Conservation (phyloP, 2,113 vertebrate genomes). For the Sisor rabdophorus region DNA sequence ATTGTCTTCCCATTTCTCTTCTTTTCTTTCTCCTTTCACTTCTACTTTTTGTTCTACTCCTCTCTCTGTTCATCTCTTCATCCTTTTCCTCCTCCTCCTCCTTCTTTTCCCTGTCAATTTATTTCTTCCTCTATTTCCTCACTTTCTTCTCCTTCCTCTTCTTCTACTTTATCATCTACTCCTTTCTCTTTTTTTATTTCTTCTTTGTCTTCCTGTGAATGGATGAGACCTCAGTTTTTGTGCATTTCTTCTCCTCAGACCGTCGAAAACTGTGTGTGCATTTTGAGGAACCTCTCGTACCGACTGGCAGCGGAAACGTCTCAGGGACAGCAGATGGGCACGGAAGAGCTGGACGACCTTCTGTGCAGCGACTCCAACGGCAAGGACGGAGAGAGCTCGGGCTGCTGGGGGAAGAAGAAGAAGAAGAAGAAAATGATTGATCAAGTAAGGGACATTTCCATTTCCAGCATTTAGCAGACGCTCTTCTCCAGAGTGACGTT, state of each 20-base stretch:
- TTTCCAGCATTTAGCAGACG: too few species aligned
- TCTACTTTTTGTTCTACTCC: too few species aligned
- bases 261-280: conserved; percentile 99
- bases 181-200: too few species aligned
- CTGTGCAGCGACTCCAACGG: conserved; percentile 89
- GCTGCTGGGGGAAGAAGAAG: conserved; percentile 99
- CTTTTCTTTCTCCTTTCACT: too few species aligned
- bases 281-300: conserved; percentile 98
- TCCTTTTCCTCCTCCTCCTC: too few species aligned
- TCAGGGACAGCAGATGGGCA: conserved; percentile 97
- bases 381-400: conserved; percentile 90
- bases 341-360: conserved; percentile 93
- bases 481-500: too few species aligned
- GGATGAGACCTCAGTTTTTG: neutral
- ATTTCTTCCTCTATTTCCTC: too few species aligned
- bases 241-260: conserved; percentile 69
- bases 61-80: too few species aligned
- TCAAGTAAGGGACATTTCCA: conserved; percentile 88
- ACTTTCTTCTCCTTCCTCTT: too few species aligned
- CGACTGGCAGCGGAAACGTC: conserved; percentile 96
- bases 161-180: too few species aligned
- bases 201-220: neutral
- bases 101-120: too few species aligned
- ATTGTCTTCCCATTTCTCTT: too few species aligned
- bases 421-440: conserved; percentile 99